Evolutionary conservation across 1,140 invertebrate genomes (phyloP).

Genomic region (Panagrolaimus sp.): DNA sequence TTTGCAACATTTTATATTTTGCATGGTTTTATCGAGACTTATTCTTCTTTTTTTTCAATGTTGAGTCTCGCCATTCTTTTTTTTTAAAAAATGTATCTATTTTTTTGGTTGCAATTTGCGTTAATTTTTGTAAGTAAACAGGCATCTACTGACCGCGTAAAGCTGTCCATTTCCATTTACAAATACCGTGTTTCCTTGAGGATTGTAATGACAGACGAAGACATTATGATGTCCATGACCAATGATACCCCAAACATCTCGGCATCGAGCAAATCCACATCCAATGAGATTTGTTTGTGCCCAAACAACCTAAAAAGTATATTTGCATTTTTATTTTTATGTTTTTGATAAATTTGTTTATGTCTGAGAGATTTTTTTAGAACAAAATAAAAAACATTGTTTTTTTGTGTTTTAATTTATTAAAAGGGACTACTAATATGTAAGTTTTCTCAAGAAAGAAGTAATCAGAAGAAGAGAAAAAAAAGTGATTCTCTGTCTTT

Average conservation of each 20-base stretch:
- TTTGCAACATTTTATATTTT: too few relatives aligned
- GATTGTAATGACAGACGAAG: slow-evolving; percentile 59
- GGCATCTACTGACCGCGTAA: slow-evolving; percentile 49
- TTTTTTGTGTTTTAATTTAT: slow-evolving; percentile 1
- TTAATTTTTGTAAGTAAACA: slow-evolving; percentile 5
- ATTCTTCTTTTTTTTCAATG: too few relatives aligned
- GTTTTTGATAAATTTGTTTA: too few relatives aligned
- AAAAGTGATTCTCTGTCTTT: neutral
- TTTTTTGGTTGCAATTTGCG: too few relatives aligned
- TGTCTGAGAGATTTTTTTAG: too few relatives aligned
- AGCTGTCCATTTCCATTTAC: slow-evolving; percentile 44
- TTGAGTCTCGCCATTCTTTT: too few relatives aligned
- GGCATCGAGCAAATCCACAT: slow-evolving; percentile 55
- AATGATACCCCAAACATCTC: slow-evolving; percentile 49
- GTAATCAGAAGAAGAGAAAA: neutral
- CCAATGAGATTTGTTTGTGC: slow-evolving; percentile 55
- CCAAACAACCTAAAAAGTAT: slow-evolving; percentile 56
- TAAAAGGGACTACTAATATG: neutral
- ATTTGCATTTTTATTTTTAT: neutral
- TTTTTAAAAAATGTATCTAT: too few relatives aligned
- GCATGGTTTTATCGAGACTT: too few relatives aligned
- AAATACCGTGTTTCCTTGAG: slow-evolving; percentile 58
- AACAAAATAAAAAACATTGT: neutral
- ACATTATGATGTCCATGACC: slow-evolving; percentile 50
- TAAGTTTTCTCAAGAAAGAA: neutral